phyloP scores from a whole-genome alignment of 2,797 vertebrate genomes.

The Cephalopachus bancanus region DNA sequence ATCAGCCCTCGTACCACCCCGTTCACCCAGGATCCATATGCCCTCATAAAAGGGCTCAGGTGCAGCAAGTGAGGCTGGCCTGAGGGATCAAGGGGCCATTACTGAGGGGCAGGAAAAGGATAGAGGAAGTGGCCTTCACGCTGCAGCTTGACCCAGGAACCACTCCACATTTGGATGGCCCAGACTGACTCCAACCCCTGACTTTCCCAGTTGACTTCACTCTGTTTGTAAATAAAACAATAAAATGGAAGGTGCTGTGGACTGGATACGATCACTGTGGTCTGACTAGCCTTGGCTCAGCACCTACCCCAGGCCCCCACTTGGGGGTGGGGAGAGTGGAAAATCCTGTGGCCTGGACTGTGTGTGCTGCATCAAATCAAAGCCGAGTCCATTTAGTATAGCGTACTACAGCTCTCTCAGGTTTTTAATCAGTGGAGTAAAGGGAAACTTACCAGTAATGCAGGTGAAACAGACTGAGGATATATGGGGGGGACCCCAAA shows the following conservation, averaged over 20 bases:
- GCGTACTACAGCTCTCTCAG: background rate
- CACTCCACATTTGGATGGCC: conserved; percentile 77
- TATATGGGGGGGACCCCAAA: background rate
- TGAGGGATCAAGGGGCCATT: conserved; percentile 68
- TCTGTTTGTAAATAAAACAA: conserved; percentile 84
- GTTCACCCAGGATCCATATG: conserved; percentile 65
- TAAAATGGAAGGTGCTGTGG: conserved; percentile 81
- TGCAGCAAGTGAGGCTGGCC: conserved; percentile 70
- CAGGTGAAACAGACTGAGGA: conserved; percentile 12
- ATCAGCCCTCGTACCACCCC: conserved; percentile 74
- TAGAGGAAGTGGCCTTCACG: conserved; percentile 60
- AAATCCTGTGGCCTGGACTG: background rate
- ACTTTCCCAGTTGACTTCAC: conserved; percentile 78
- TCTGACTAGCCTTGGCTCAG: conserved; percentile 70
- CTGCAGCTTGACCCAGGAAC: conserved; percentile 70
- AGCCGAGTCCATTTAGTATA: background rate
- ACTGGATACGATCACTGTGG: conserved; percentile 83
- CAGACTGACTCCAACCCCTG: conserved; percentile 52
- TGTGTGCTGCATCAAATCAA: conserved; percentile 8
- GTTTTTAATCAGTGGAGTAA: background rate
- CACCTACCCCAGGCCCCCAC: background rate
- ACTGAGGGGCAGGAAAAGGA: conserved; percentile 42
- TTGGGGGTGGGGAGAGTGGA: background rate
- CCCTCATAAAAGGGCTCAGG: conserved; percentile 76
- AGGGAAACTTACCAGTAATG: background rate